These are phyloP conservation scores for Nasonia longicornis DNA, from an alignment of 1,140 invertebrate species.

Conservation along the genomic window DNA sequence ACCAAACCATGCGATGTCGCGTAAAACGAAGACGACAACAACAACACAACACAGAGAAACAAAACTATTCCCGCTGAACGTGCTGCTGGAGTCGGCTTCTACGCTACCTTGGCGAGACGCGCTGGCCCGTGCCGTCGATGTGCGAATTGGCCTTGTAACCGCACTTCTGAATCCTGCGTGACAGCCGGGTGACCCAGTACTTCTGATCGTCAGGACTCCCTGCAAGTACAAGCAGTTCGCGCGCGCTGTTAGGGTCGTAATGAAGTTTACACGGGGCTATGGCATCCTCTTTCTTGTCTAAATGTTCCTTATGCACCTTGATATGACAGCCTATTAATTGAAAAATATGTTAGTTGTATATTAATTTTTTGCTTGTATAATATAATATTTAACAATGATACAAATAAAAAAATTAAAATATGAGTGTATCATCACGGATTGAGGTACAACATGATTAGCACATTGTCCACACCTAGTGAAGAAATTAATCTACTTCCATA, in stretches of 20 bases:
- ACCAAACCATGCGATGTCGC: constrained; percentile 65
- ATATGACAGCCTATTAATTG: constrained; percentile 87
- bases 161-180: constrained; percentile 93
- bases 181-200: constrained; percentile 90
- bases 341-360: not conserved
- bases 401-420: constrained; percentile 10
- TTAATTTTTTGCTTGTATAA: not conserved
- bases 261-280: constrained; percentile 93
- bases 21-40: constrained; percentile 60
- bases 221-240: constrained; percentile 91
- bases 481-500: constrained; percentile 13
- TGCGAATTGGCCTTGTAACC: constrained; percentile 89
- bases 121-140: constrained; percentile 72
- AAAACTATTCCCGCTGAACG: constrained; percentile 48
- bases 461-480: constrained; percentile 16
- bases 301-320: constrained; percentile 97
- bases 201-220: constrained; percentile 88
- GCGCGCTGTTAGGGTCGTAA: constrained; percentile 92
- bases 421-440: constrained; percentile 10
- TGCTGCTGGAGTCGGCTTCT: constrained; percentile 54
- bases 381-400: not conserved
- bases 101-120: constrained; percentile 77
- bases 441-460: not conserved
- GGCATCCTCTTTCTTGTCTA: constrained; percentile 84
- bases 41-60: constrained; percentile 48